These are phyloP conservation scores for Heterodera schachtii DNA, from an alignment of 1,140 invertebrate genomes.

Conservation along the genomic window DNA sequence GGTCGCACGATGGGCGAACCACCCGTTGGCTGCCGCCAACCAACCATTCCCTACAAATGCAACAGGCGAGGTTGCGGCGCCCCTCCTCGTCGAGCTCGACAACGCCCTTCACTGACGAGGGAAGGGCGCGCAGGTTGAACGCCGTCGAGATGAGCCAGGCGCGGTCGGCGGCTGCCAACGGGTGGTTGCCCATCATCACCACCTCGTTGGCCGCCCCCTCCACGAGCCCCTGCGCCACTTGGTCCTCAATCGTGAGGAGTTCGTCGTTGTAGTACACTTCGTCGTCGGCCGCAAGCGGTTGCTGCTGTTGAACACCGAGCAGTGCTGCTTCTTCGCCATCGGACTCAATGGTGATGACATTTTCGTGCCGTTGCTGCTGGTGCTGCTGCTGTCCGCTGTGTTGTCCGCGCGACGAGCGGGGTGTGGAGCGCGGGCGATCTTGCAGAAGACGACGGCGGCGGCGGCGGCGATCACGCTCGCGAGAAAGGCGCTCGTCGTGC, in stretches of 20 bases:
- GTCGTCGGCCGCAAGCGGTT: background rate
- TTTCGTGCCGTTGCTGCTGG: no score
- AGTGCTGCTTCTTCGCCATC: background rate
- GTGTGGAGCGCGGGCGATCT: no score
- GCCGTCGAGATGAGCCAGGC: background rate
- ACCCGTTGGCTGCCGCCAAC: background rate
- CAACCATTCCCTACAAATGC: background rate
- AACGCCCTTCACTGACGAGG: background rate
- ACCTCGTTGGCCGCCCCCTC: background rate
- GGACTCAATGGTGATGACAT: background rate
- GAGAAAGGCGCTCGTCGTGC: no score
- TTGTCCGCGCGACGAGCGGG: no score
- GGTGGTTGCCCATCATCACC: background rate
- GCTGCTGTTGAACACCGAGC: background rate
- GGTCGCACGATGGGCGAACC: background rate
- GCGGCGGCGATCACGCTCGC: no score
- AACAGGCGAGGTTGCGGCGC: background rate
- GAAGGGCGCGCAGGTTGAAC: background rate
- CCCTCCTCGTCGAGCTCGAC: background rate
- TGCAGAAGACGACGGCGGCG: no score
- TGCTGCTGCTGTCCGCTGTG: no score
- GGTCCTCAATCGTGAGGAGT: background rate
- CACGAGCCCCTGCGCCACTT: background rate
- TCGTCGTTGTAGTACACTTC: background rate
- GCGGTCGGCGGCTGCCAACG: background rate